Percentiles rank a stretch among this genome's conserved stretches.
Evolutionary conservation across 2,888 invertebrate genomes (phyloP).

Genomic region (Cephus pulcher): DNA sequence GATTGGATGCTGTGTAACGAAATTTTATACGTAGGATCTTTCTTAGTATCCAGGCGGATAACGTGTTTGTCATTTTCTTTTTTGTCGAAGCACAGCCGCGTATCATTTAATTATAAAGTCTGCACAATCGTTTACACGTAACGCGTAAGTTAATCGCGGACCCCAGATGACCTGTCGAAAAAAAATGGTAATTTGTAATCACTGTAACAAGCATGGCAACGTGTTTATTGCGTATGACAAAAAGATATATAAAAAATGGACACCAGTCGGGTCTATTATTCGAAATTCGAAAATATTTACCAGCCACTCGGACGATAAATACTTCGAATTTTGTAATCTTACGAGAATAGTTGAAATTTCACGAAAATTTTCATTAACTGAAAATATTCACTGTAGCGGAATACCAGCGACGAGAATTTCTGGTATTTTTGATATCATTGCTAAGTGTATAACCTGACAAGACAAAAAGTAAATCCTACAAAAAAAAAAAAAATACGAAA

Average conservation of each 20-base stretch:
- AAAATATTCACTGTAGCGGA: no score
- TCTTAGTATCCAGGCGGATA: not conserved
- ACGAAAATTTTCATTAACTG: no score
- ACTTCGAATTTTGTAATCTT: no score
- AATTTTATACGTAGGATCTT: not conserved
- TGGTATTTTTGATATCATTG: not conserved
- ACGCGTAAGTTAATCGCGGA: constrained; percentile 40
- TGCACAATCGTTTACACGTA: constrained; percentile 28
- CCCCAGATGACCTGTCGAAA: constrained; percentile 47
- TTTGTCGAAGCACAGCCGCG: not conserved
- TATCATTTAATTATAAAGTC: constrained; percentile 22
- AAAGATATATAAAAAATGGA: not conserved
- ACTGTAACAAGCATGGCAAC: constrained; percentile 17
- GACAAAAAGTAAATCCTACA: not conserved
- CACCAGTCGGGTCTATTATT: no score
- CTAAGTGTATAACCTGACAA: not conserved
- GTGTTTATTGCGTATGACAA: not conserved
- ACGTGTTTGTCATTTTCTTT: not conserved
- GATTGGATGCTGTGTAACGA: not conserved
- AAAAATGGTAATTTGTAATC: constrained; percentile 24
- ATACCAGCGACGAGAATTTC: not conserved
- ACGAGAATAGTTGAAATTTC: no score
- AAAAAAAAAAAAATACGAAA: not conserved
- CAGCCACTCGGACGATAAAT: no score
- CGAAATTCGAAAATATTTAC: no score